phyloP scores from a whole-genome alignment of 30 jellyfish, hydroid and myxozoan species.

The Sanderia malayensis region DNA sequence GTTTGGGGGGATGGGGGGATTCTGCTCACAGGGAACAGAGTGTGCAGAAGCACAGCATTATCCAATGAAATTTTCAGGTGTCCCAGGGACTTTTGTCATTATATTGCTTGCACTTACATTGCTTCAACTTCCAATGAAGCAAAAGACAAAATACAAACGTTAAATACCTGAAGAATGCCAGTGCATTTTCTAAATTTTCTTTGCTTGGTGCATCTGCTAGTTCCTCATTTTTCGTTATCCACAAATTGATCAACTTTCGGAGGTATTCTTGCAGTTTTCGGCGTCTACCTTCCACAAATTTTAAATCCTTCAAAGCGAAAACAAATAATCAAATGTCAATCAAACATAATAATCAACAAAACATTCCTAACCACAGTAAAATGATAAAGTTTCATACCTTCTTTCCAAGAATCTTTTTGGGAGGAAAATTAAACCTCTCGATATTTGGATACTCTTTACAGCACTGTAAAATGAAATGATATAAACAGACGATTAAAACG shows the following conservation, averaged over 20 bases:
- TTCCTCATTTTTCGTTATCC: conserved; percentile 25
- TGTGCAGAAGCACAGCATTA: no score
- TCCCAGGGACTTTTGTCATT: no score
- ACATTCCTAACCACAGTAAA: neutral
- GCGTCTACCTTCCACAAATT: conserved; percentile 88
- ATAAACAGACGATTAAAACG: no score
- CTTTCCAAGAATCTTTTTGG: conserved; percentile 80
- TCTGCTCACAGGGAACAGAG: no score
- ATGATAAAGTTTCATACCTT: conserved; percentile 44
- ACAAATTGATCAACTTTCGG: conserved; percentile 57
- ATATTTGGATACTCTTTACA: conserved; percentile 21
- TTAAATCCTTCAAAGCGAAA: conserved; percentile 55
- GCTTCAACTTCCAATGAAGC: no score
- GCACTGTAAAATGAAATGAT: no score
- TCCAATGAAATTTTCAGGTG: no score
- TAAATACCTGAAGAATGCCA: conserved; percentile 82
- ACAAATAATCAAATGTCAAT: neutral
- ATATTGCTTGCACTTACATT: no score
- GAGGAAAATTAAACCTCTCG: conserved; percentile 71
- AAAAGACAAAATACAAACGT: no score
- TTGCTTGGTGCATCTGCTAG: conserved; percentile 55
- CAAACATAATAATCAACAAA: neutral
- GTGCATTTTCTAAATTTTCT: conserved; percentile 43
- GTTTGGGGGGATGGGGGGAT: no score
- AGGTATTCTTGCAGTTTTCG: conserved; percentile 74